Conservation (phyloP, 2,113 vertebrate species). For the Otis tarda region DNA sequence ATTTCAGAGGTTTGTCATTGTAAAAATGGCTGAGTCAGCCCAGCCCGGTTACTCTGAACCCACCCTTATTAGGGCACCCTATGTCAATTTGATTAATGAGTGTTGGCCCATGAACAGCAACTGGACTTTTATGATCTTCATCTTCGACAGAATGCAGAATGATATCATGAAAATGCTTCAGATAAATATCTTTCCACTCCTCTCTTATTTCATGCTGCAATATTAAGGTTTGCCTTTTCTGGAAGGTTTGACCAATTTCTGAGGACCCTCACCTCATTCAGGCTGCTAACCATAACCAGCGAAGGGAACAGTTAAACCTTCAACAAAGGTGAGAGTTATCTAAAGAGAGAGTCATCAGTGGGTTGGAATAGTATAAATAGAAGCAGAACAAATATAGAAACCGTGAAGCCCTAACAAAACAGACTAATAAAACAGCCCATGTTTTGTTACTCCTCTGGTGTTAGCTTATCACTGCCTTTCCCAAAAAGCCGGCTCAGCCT, state of each 20-base stretch:
- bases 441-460: background rate
- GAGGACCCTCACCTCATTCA: background rate
- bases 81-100: background rate
- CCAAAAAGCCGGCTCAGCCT: background rate
- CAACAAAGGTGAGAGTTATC: background rate
- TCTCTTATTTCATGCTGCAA: background rate
- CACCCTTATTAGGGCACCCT: background rate
- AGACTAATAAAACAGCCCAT: background rate
- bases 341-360: background rate
- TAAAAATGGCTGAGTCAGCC: background rate
- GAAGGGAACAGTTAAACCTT: background rate
- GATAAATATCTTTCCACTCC: background rate
- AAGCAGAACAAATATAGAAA: background rate
- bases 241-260: background rate
- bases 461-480: background rate
- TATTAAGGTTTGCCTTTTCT: background rate
- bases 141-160: background rate
- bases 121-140: background rate
- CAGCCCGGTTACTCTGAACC: background rate
- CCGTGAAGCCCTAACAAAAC: background rate
- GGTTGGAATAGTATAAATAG: background rate
- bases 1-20: background rate
- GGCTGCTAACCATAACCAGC: background rate
- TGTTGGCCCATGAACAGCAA: background rate
- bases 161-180: background rate